phyloP scores from a whole-genome alignment of 2,113 vertebrate genomes.

The Crotalus helleri region DNA sequence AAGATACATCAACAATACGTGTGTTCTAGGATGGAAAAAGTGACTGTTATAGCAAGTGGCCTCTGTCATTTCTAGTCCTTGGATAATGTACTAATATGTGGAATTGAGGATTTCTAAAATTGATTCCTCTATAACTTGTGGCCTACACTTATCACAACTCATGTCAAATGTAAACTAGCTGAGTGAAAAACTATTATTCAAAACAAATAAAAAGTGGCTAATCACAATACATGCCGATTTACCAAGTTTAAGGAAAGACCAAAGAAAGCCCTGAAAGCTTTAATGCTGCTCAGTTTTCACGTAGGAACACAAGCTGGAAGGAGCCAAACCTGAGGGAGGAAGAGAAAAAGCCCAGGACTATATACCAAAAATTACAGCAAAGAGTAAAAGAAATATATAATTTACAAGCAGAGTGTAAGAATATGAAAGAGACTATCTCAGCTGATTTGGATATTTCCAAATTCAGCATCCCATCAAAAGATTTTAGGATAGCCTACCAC shows the following conservation, averaged over 20 bases:
- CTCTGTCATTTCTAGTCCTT: background rate
- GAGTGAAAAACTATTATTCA: conserved; percentile 50
- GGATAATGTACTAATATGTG: background rate
- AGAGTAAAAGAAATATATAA: conserved; percentile 60
- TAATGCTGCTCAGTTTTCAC: conserved; percentile 99
- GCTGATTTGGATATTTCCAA: background rate
- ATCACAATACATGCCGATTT: conserved; percentile 86
- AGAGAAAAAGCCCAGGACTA: conserved; percentile 86
- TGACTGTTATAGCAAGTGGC: accelerated
- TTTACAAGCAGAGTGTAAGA: conserved; percentile 54
- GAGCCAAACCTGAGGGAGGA: conserved; percentile 97
- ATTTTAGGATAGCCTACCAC: background rate
- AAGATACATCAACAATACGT: background rate
- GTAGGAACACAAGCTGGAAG: conserved; percentile 98
- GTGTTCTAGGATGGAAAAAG: background rate
- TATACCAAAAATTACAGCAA: conserved; percentile 71
- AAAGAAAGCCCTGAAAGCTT: conserved; percentile 98
- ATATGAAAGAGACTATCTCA: background rate
- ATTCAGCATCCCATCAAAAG: background rate
- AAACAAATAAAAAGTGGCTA: conserved; percentile 65
- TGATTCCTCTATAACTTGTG: background rate
- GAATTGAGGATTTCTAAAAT: background rate
- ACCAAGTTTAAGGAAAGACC: conserved; percentile 99
- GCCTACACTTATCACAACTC: background rate
- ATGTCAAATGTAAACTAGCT: conserved; percentile 57